Conservation (phyloP, 2,113 vertebrate genomes). For the Macrotus californicus region DNA sequence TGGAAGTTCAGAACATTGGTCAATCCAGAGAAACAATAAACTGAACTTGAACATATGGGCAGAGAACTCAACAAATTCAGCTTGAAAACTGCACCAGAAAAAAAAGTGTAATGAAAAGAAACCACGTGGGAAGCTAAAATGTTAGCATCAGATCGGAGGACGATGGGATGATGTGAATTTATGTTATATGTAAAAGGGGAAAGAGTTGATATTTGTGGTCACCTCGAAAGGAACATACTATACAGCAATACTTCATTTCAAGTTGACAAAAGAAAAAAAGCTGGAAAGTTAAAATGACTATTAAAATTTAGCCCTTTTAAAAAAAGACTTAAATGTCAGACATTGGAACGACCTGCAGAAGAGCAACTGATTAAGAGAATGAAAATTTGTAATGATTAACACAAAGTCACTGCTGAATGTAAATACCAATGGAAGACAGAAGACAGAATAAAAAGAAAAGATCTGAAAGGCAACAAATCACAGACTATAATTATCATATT, state of each 20-base stretch:
- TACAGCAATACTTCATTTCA: neutral
- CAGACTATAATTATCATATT: slow-evolving; percentile 49
- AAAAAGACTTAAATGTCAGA: neutral
- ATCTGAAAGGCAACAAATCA: slow-evolving; percentile 40
- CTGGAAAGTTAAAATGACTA: slow-evolving; percentile 1
- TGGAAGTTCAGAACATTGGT: neutral
- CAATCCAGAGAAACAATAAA: slow-evolving; percentile 18
- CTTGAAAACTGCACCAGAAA: neutral
- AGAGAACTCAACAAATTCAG: neutral
- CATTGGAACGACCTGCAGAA: neutral
- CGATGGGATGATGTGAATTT: neutral
- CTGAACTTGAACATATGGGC: neutral
- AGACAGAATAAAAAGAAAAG: neutral
- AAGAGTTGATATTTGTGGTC: neutral
- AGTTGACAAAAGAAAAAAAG: neutral
- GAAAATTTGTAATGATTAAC: neutral
- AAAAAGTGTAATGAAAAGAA: neutral
- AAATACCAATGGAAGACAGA: neutral
- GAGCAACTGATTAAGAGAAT: neutral
- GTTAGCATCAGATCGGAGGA: neutral
- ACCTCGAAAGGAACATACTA: neutral
- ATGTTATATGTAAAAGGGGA: neutral
- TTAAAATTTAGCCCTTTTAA: neutral
- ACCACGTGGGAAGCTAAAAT: neutral
- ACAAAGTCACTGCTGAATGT: neutral